These are phyloP conservation scores for Nothoprocta perdicaria DNA, from an alignment of 2,113 vertebrate genomes.

Conservation along the genomic window DNA sequence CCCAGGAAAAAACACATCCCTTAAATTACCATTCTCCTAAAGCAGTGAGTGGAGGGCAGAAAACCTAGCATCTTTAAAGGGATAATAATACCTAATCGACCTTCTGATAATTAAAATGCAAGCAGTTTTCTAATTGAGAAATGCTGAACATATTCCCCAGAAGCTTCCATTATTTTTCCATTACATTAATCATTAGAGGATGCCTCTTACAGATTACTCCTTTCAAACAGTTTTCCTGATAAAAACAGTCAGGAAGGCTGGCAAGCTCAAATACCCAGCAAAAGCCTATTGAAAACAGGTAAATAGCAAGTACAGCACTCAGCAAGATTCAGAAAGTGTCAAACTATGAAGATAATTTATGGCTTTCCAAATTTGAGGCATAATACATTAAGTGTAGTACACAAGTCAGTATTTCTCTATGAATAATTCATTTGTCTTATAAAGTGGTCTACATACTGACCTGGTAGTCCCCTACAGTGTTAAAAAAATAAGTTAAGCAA, in stretches of 20 bases:
- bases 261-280: constrained; percentile 47
- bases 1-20: not conserved
- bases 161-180: constrained; percentile 27
- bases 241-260: not conserved
- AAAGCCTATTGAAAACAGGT: not conserved
- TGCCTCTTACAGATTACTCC: constrained; percentile 11
- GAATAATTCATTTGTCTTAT: constrained; percentile 14
- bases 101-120: constrained; percentile 43
- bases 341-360: constrained; percentile 35
- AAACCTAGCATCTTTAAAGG: not conserved
- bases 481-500: not conserved
- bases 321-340: constrained; percentile 20
- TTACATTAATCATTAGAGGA: constrained; percentile 51
- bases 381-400: not conserved
- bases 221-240: constrained; percentile 21
- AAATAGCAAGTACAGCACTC: not conserved
- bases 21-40: not conserved
- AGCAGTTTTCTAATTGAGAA: constrained; percentile 44
- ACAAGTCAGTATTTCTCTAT: constrained; percentile 36
- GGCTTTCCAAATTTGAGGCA: constrained; percentile 42
- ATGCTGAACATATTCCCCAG: not conserved
- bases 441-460: not conserved
- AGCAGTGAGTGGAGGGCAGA: not conserved
- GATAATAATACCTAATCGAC: not conserved
- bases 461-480: not conserved